Evolutionary conservation across 2,888 invertebrate species (phyloP).

Genomic region (Patella ulyssiponensis): DNA sequence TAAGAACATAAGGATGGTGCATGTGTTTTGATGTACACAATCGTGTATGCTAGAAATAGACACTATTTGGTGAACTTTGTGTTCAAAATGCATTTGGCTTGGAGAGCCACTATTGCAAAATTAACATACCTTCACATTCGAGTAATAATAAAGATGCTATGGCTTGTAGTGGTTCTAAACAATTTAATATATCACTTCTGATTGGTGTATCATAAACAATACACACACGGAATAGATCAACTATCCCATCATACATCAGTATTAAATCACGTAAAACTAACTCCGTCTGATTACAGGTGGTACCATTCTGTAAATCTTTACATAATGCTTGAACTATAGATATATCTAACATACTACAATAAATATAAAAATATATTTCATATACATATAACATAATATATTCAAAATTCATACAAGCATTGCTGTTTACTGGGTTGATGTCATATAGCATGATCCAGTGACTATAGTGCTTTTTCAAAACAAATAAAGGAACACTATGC

Average conservation of each 20-base stretch:
- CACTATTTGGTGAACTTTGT: too few species aligned
- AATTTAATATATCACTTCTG: conserved; percentile 53
- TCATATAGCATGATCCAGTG: too few species aligned
- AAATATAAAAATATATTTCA: neutral
- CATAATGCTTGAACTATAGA: conserved; percentile 56
- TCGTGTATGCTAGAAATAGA: too few species aligned
- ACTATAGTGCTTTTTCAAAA: too few species aligned
- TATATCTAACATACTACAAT: conserved; percentile 59
- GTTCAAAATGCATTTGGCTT: too few species aligned
- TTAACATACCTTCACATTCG: conserved; percentile 51
- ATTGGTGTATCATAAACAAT: conserved; percentile 53
- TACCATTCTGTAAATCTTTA: conserved; percentile 46
- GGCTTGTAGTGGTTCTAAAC: conserved; percentile 53
- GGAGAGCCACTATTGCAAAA: too few species aligned
- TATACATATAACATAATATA: too few species aligned
- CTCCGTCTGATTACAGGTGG: conserved; percentile 46
- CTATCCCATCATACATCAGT: conserved; percentile 55
- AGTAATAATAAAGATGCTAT: conserved; percentile 60
- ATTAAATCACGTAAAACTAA: conserved; percentile 63
- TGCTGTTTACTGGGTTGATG: too few species aligned
- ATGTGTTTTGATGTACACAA: too few species aligned
- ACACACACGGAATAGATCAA: conserved; percentile 56
- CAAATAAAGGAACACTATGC: too few species aligned
- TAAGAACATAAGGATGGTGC: too few species aligned
- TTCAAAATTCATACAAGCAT: too few species aligned